Base-by-base conservation (phyloP, 2,888 invertebrate species). In the Drosophila rubida region DNA sequence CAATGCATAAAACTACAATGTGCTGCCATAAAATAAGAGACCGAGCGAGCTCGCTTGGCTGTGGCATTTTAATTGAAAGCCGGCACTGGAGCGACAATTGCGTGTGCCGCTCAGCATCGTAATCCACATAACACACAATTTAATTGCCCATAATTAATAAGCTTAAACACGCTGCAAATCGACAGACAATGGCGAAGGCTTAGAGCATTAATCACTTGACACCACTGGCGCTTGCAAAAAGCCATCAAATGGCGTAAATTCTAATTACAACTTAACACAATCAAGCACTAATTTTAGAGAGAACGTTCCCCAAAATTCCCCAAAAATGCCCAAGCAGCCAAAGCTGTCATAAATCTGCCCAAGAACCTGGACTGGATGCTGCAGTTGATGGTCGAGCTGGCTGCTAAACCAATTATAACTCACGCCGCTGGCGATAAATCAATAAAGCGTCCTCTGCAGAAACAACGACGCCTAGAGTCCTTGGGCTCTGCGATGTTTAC, bases 381-480 rank as follows among this genome's bases (percentile, higher is more conserved):
- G 84, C 49, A 51, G 14, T 70, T 83, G 78, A 80, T 67, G 65
- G 44, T 8, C 46, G 42, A 35, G 45, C 55, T 45, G 48, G 64
- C 49, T 54, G 27, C 48, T 62, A 62, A 75, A 58, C 69, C 81
- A 86, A 84, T 88, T 81, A 87, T 75, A 81, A 45, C 57, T 58
- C 61, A 68, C 66, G 74, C 65, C 62, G 71, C 82, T 77, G 46
- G 80, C 79, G 75, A 88, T 85, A 88, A 85, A 88, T 85, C 85
- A 85, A 79, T 75, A 79, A 81, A 66, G 66, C 69, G 72, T 78
- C 84, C 58, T 37, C 27, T 49, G 49, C 73, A 84, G 62, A 49
- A 44, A 32, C 35, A n/a, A 39, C 3, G 14, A 6, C 16, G 23
- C 32, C 14, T 14, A 3, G 44, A 14, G 22, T 44, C 23, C 23